Percentiles rank a stretch among this genome's conserved stretches.
phyloP scores from a whole-genome alignment of 2,113 vertebrate species.

The Rhinichthys klamathensis region DNA sequence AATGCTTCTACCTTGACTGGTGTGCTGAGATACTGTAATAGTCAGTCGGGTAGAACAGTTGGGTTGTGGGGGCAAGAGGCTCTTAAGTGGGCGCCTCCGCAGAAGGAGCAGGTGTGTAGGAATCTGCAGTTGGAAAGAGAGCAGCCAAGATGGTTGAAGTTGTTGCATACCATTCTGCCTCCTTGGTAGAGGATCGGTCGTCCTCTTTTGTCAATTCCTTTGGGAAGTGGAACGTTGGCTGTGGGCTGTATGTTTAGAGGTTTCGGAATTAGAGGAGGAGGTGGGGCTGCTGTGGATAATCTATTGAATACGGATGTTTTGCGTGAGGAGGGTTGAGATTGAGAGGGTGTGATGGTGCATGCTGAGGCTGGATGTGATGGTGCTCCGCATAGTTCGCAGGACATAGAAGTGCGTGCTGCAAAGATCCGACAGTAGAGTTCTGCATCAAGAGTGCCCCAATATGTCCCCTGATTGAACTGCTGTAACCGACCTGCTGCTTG shows the following conservation, averaged over 20 bases:
- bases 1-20: too few species aligned
- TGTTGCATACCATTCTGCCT: background rate
- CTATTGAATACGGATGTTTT: background rate
- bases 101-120: background rate
- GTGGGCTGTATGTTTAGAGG: background rate
- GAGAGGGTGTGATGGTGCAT: background rate
- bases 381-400: background rate
- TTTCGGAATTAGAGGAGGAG: background rate
- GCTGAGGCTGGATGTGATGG: background rate
- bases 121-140: background rate
- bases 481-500: background rate
- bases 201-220: background rate
- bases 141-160: background rate
- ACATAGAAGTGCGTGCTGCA: background rate
- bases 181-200: background rate
- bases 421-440: background rate
- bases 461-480: background rate
- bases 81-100: background rate
- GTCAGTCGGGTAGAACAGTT: background rate
- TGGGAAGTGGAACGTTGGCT: background rate
- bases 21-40: background rate
- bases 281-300: background rate
- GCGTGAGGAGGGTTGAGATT: background rate
- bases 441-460: background rate
- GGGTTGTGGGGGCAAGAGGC: background rate